Conservation (phyloP, 2,797 vertebrate genomes). For the Antrozous pallidus region DNA sequence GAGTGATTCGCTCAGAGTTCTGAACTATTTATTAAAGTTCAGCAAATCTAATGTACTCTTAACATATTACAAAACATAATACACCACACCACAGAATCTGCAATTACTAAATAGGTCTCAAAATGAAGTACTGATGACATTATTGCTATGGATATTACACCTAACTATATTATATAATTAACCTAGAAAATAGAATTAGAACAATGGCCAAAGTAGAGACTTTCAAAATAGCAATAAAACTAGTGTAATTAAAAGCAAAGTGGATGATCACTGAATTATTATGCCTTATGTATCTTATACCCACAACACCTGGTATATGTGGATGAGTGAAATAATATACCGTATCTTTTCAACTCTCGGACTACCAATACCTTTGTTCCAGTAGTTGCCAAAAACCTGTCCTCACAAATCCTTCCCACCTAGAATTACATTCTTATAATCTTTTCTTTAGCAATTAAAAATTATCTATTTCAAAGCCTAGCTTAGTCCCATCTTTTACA, state of each 20-base stretch:
- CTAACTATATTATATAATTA: constrained; percentile 34
- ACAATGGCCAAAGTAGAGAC: neutral
- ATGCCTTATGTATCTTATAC: neutral
- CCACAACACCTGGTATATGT: neutral
- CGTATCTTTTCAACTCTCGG: neutral
- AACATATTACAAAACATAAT: neutral
- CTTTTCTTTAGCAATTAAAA: neutral
- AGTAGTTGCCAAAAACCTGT: neutral
- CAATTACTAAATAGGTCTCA: constrained; percentile 13
- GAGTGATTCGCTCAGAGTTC: neutral
- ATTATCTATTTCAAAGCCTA: constrained; percentile 1
- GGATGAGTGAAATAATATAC: neutral
- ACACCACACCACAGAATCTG: neutral
- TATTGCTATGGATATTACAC: neutral
- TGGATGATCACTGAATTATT: neutral
- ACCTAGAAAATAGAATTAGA: constrained; percentile 8
- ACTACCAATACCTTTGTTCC: neutral
- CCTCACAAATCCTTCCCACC: constrained; percentile 38
- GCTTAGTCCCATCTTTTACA: constrained; percentile 3
- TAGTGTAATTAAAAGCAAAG: neutral
- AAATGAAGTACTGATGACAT: neutral
- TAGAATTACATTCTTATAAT: constrained; percentile 21
- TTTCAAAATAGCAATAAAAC: constrained; percentile 2
- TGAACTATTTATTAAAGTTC: neutral
- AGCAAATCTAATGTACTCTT: neutral